Conservation (phyloP, 2,113 vertebrate genomes). For the Oreochromis niloticus region DNA sequence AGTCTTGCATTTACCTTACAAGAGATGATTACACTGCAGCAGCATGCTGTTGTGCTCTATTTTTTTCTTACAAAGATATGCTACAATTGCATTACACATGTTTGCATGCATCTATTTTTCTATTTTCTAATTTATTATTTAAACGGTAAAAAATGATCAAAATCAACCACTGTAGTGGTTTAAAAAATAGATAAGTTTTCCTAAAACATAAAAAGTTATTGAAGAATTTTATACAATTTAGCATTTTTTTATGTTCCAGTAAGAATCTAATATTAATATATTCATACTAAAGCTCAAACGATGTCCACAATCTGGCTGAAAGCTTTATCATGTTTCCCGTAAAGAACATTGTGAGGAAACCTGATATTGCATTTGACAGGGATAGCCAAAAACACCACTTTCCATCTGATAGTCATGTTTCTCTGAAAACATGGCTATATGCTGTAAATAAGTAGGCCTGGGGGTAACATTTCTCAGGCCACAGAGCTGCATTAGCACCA, state of each 20-base stretch:
- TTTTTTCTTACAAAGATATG: not conserved
- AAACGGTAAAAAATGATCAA: not conserved
- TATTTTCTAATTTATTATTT: not conserved
- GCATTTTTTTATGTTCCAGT: not conserved
- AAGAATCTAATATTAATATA: slow-evolving; percentile 39
- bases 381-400: slow-evolving; percentile 23
- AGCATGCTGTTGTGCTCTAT: slow-evolving; percentile 2
- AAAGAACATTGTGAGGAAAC: not conserved
- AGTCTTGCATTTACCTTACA: not conserved
- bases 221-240: not conserved
- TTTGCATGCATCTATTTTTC: not conserved
- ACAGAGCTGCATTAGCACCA: slow-evolving; percentile 15
- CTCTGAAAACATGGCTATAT: slow-evolving; percentile 7
- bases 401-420: not conserved
- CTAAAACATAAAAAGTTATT: not conserved
- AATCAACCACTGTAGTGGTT: not conserved
- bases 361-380: not conserved
- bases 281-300: not conserved
- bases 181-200: not conserved
- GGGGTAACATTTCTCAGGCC: slow-evolving; percentile 28
- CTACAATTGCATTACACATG: not conserved
- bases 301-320: slow-evolving; percentile 16
- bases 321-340: slow-evolving; percentile 38
- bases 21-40: not conserved
- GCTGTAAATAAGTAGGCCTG: slow-evolving; percentile 31